These are phyloP conservation scores for Zaprionus camerounensis DNA, from an alignment of 1,140 invertebrate species.

Conservation along the genomic window DNA sequence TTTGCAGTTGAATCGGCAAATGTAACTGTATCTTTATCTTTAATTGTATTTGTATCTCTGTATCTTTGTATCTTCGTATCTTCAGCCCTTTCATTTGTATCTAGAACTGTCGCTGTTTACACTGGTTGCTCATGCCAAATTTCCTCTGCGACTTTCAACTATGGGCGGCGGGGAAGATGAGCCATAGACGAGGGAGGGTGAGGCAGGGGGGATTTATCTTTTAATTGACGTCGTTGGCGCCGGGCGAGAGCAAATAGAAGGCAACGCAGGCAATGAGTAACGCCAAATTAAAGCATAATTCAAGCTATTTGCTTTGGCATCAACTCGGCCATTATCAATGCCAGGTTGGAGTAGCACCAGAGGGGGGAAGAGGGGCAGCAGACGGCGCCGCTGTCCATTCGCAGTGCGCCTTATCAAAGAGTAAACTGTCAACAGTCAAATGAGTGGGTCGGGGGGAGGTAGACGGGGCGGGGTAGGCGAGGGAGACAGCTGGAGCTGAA, in stretches of 20 bases:
- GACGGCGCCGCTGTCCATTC: constrained; percentile 52
- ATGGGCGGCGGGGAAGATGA: background rate
- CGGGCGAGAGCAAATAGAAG: constrained; percentile 22
- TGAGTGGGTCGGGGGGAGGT: background rate
- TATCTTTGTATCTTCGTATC: constrained; percentile 6
- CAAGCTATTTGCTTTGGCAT: constrained; percentile 64
- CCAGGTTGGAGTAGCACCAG: constrained; percentile 24
- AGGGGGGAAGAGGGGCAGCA: background rate
- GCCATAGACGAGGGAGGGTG: background rate
- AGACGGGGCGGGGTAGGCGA: too few relatives aligned
- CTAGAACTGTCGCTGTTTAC: background rate
- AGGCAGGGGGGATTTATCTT: constrained; percentile 31
- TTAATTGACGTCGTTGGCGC: constrained; percentile 24
- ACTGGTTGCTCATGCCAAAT: background rate
- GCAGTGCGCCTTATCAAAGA: constrained; percentile 35
- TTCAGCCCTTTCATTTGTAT: constrained; percentile 7
- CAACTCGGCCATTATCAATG: constrained; percentile 59
- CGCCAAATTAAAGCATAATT: constrained; percentile 45
- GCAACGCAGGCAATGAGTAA: constrained; percentile 35
- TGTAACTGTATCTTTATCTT: constrained; percentile 6
- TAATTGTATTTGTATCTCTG: constrained; percentile 9
- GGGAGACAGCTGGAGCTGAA: background rate
- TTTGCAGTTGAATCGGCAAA: constrained; percentile 10
- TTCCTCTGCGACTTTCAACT: background rate
- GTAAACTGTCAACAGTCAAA: constrained; percentile 18